Percentiles rank a stretch among this genome's conserved stretches.
Conservation (phyloP, 2,113 vertebrate genomes). For the Eupsittula cactorum region DNA sequence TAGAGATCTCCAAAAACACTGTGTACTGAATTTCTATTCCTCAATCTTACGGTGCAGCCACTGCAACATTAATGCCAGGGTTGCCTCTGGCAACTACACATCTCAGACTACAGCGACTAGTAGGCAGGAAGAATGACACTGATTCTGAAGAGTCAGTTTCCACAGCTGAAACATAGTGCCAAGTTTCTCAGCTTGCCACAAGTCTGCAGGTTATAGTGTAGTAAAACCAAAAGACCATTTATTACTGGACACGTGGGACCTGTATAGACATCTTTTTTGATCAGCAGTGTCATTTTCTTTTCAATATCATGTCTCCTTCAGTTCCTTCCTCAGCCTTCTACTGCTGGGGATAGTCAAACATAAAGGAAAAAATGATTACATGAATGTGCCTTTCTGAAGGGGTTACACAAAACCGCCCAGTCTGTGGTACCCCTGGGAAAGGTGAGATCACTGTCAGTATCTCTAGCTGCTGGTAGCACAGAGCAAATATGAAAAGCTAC, state of each 20-base stretch:
- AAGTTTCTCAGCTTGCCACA: not conserved
- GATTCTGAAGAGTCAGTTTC: slow-evolving; percentile 1
- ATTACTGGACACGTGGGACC: not conserved
- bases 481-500: not conserved
- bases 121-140: not conserved
- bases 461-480: not conserved
- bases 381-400: not conserved
- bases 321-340: not conserved
- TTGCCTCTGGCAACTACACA: not conserved
- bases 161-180: not conserved
- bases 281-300: not conserved
- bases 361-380: not conserved
- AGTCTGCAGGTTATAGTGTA: not conserved
- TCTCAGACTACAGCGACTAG: not conserved
- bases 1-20: not conserved
- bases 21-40: not conserved
- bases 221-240: not conserved
- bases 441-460: not conserved
- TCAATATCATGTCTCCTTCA: not conserved
- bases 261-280: not conserved
- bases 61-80: not conserved
- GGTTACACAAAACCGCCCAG: not conserved
- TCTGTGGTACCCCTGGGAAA: not conserved
- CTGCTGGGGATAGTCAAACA: not conserved
- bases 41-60: not conserved